Conservation (phyloP, 2,797 vertebrate species). For the Enteromius argenteus region DNA sequence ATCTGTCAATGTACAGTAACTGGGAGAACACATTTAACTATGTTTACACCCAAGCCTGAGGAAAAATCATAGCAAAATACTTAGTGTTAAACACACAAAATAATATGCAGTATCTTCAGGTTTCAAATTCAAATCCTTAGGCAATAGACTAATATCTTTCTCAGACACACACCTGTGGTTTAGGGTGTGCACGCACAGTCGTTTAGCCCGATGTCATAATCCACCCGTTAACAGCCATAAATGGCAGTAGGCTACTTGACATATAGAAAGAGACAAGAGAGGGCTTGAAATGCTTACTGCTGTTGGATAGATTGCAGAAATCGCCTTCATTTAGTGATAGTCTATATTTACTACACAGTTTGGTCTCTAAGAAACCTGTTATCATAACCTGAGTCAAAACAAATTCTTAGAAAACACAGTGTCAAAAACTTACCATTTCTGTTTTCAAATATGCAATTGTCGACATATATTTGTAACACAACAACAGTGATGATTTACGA, state of each 20-base stretch:
- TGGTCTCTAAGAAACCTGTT: not conserved
- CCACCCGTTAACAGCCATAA: conserved; percentile 29
- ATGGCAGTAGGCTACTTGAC: conserved; percentile 16
- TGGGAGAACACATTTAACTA: not conserved
- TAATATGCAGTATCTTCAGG: not conserved
- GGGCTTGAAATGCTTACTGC: not conserved
- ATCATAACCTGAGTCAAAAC: not conserved
- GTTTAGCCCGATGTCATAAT: conserved; percentile 25
- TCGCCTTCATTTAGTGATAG: not conserved
- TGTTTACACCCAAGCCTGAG: not conserved
- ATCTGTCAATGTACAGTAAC: not conserved
- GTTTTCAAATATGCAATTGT: no score
- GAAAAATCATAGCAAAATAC: conserved; percentile 29
- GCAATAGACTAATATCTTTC: not conserved
- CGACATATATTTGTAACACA: not conserved
- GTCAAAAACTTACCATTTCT: not conserved
- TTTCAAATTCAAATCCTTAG: conserved; percentile 14
- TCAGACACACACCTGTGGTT: conserved; percentile 16
- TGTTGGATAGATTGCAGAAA: not conserved
- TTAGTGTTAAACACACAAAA: conserved; percentile 10
- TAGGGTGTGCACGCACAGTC: conserved; percentile 6
- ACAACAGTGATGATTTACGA: not conserved
- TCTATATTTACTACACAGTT: not conserved
- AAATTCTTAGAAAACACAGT: not conserved
- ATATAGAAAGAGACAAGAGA: not conserved